Percentiles rank a stretch among this genome's conserved stretches.
Evolutionary conservation across 2,113 vertebrate genomes (phyloP).

Genomic region (Chroicocephalus ridibundus): DNA sequence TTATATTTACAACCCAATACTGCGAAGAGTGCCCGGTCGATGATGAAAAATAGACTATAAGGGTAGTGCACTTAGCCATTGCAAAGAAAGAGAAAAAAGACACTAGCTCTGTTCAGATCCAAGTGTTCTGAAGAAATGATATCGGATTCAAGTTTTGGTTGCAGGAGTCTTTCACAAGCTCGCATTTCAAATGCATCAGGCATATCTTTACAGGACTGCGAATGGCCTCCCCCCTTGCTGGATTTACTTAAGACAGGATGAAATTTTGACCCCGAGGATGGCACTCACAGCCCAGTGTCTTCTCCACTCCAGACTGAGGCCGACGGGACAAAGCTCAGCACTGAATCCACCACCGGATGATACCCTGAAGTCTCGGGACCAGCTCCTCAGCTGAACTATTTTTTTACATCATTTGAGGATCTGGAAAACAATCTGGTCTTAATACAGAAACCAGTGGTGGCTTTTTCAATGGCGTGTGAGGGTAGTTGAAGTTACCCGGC

Average conservation of each 20-base stretch:
- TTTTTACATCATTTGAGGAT: background rate
- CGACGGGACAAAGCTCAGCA: background rate
- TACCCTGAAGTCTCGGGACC: background rate
- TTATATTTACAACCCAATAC: slow-evolving; percentile 79
- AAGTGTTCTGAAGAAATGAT: slow-evolving; percentile 34
- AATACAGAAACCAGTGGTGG: background rate
- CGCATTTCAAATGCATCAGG: slow-evolving; percentile 4
- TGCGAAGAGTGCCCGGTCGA: slow-evolving; percentile 61
- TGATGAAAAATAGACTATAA: slow-evolving; percentile 69
- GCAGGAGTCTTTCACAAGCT: slow-evolving; percentile 25
- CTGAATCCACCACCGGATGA: background rate
- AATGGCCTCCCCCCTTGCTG: background rate
- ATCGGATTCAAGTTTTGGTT: slow-evolving; percentile 51
- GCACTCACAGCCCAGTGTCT: background rate
- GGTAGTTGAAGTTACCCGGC: background rate
- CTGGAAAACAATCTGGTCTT: background rate
- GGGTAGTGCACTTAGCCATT: slow-evolving; percentile 62
- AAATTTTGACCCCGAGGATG: background rate
- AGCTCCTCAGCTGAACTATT: background rate
- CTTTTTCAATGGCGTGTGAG: background rate
- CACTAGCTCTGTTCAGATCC: background rate
- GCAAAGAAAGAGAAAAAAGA: slow-evolving; percentile 24
- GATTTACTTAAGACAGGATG: background rate
- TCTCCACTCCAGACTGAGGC: background rate
- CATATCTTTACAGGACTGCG: background rate